Evolutionary conservation across 2,888 invertebrate species (phyloP), one percentile per base, ranked within the genome.

Genomic region (Orthonevra nobilis): DNA sequence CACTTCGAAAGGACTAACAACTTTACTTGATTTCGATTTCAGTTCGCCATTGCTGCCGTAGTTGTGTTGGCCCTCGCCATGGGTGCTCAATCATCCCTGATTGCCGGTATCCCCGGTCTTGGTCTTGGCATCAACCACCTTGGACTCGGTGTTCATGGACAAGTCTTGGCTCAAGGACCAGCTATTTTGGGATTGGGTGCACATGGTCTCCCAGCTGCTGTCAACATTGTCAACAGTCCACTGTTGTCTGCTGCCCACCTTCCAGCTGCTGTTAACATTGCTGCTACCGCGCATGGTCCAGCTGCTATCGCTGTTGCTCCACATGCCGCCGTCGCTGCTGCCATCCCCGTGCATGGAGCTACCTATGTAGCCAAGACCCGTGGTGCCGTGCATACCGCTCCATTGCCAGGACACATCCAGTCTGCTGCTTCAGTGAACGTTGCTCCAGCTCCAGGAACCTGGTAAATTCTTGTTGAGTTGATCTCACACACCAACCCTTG

Each of bases 351-450:
- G 85, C 86, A 83, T 81, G 85, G 85, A 60, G 86, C 86, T 14
- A 84, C 82, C 42, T 86, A 86, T 32, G 86, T 87, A 30, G 86
- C 86, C 26, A 84, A 87, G 79, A 86, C 85, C 40, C 86, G 86
- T 63, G 86, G 86, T 38, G 86, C 86, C 42, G 81, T 86, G 2
- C 86, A 86, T 79, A 86, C 85, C 3, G 87, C 87, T 38, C 86
- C 87, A 26, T 82, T 86, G 64, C 69, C 86, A 30, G 86, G 86
- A 54, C 86, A 86, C 70, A 75, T 84, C 30, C 85, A 86, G 72
- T 86, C 86, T 30, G 86, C 85, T 69, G 85, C 86, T 58, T 82
- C 87, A 50, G 84, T 86, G 79, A 86, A 86, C 30, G 82, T 87
- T 52, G 84, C 85, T 17, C 86, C 86, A 58, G 86, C 86, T 12